phyloP scores from a whole-genome alignment of 2,113 vertebrate species.

The Hippocampus barbouri region DNA sequence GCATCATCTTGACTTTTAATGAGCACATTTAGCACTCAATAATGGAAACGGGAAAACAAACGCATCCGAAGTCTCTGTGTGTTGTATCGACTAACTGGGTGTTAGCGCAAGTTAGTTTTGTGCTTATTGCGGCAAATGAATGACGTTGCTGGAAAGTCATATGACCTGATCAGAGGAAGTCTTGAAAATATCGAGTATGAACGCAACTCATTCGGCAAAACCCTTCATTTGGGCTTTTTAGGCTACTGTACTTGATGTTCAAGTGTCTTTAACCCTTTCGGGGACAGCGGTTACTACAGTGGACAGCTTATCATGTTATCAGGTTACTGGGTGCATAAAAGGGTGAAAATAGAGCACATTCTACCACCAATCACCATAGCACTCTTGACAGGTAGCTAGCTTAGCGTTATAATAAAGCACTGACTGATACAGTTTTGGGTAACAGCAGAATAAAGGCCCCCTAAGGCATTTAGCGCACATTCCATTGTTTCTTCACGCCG shows the following conservation, averaged over 20 bases:
- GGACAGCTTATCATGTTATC: too few relatives aligned
- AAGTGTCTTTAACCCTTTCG: too few relatives aligned
- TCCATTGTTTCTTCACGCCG: not conserved
- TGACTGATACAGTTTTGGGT: not conserved
- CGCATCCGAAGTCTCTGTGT: constrained; percentile 13
- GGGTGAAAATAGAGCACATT: too few relatives aligned
- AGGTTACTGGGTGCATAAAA: too few relatives aligned
- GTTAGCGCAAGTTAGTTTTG: constrained; percentile 26
- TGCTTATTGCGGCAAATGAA: constrained; percentile 30
- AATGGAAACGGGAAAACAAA: constrained; percentile 42
- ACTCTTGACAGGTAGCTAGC: too few relatives aligned
- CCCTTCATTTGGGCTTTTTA: not conserved
- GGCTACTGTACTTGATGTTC: too few relatives aligned
- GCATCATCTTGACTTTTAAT: constrained; percentile 26
- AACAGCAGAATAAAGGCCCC: not conserved
- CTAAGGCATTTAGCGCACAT: not conserved
- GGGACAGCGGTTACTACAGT: too few relatives aligned
- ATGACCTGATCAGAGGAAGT: not conserved
- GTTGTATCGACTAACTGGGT: constrained; percentile 8
- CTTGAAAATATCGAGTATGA: not conserved
- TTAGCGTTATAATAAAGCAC: too few relatives aligned
- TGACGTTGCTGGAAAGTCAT: constrained; percentile 8
- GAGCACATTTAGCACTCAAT: constrained; percentile 29
- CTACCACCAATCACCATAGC: too few relatives aligned
- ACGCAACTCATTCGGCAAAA: not conserved